Evolutionary conservation across 2,113 vertebrate species (phyloP), one percentile per base, ranked within the genome.

Genomic region (Corvus cornix): DNA sequence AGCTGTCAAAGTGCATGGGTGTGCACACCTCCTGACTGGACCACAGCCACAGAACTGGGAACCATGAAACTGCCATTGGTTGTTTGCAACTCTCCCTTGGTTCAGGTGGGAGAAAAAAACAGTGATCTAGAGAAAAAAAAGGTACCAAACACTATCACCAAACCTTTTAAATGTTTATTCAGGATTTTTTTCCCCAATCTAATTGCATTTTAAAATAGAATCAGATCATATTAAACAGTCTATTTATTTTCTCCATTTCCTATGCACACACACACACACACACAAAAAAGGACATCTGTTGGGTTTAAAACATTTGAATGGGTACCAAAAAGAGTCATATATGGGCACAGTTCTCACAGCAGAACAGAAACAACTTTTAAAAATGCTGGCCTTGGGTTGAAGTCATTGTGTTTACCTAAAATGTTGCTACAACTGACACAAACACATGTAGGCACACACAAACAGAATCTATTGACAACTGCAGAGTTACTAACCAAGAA

Each of bases 211-310:
- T 83, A 76, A 64, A 92, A 76, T 46, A 80, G 20, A 73, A 69
- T 85, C 62, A 46, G 46, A 83, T 66, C 44, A 76, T 93, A 83
- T 73, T 93, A 66, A 92, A 72, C 49, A 80, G 31, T 55, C 37
- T 87, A 72, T 93, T 89, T 72, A 82, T 87, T 94, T 72, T 85
- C 53, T 87, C 20, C 24, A 46, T 89, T 95, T 79, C 19, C n/a
- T 82, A 31, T 48, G 33, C 39, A 78, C 16, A 69, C 24, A 11
- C 46, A 18, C 14, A 59, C 18, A 20, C 6, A 30, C 16, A 58
- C 46, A 31, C 23, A 58, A 39, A 33, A 48, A 66, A 30, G 16
- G 23, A 73, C 55, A 84, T 93, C 87, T 96, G 52, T 75, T 82
- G 7, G 16, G 59, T 91, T 85, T 90, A 76, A 87, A 93, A 72